Conservation (phyloP, 1,140 invertebrate genomes). For the Magallana ariakensis region DNA sequence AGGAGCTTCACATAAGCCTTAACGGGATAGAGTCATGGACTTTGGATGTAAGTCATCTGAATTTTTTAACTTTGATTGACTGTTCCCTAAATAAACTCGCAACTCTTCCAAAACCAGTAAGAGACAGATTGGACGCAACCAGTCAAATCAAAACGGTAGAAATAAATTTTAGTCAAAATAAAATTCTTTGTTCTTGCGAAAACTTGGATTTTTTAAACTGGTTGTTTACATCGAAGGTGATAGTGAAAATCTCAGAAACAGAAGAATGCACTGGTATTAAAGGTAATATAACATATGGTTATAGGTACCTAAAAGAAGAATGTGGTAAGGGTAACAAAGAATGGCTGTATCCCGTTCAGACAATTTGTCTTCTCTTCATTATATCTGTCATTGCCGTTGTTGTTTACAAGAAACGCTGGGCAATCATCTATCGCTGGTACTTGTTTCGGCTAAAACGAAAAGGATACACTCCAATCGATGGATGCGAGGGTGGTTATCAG, state of each 20-base stretch:
- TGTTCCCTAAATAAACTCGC: background rate
- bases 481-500: background rate
- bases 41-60: too few relatives aligned
- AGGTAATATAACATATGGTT: background rate
- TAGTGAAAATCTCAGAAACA: background rate
- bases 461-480: constrained; percentile 15
- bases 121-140: background rate
- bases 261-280: background rate
- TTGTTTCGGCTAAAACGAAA: background rate
- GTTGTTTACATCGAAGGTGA: background rate
- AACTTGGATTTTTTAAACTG: background rate
- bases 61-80: too few relatives aligned
- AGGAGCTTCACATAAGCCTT: too few relatives aligned
- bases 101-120: background rate
- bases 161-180: background rate
- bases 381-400: background rate
- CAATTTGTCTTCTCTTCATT: background rate
- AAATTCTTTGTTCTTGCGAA: background rate
- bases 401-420: constrained; percentile 16
- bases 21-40: too few relatives aligned
- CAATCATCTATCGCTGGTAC: constrained; percentile 22
- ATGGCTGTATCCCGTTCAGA: background rate
- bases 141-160: background rate
- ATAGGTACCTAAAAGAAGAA: background rate
- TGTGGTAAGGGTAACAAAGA: background rate